These are phyloP conservation scores for Altica lythri DNA, from an alignment of 2,888 invertebrate species.

Conservation along the genomic window DNA sequence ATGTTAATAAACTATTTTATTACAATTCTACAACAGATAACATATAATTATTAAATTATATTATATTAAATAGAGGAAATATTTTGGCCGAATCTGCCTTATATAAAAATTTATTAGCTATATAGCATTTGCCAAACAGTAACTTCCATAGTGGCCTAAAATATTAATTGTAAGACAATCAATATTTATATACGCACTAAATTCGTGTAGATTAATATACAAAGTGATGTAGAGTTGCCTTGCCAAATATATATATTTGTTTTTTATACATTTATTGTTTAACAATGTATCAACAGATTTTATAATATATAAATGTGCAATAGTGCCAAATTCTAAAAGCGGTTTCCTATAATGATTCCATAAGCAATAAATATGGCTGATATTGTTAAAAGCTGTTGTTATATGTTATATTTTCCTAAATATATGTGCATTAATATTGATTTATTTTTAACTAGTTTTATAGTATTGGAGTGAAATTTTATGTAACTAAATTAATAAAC, in stretches of 20 bases:
- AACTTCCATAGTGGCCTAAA: slow-evolving; percentile 1
- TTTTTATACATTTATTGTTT: slow-evolving; percentile 45
- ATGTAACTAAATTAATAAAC: slow-evolving; percentile 26
- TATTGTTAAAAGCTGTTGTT: slow-evolving; percentile 34
- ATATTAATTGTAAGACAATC: background rate
- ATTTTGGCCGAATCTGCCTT: no score
- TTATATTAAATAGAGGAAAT: no score
- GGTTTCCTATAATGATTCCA: slow-evolving; percentile 26
- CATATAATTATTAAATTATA: no score
- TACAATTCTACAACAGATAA: no score
- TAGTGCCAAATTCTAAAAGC: slow-evolving; percentile 45
- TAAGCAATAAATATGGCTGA: slow-evolving; percentile 36
- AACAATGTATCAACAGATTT: slow-evolving; percentile 23
- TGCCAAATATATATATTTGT: slow-evolving; percentile 43
- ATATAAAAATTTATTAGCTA: no score
- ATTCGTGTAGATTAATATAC: slow-evolving; percentile 29
- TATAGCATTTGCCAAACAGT: no score
- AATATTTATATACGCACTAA: slow-evolving; percentile 6
- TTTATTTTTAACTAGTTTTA: slow-evolving; percentile 42
- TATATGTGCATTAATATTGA: slow-evolving; percentile 33
- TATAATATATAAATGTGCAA: no score
- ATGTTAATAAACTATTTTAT: no score
- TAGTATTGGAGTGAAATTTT: slow-evolving; percentile 45
- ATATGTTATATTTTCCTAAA: slow-evolving; percentile 39
- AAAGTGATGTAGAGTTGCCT: slow-evolving; percentile 48